A percentile compares a stretch with the other conserved stretches of the same genome.
Conservation (phyloP, 2,113 vertebrate genomes). For the Isichthys henryi region DNA sequence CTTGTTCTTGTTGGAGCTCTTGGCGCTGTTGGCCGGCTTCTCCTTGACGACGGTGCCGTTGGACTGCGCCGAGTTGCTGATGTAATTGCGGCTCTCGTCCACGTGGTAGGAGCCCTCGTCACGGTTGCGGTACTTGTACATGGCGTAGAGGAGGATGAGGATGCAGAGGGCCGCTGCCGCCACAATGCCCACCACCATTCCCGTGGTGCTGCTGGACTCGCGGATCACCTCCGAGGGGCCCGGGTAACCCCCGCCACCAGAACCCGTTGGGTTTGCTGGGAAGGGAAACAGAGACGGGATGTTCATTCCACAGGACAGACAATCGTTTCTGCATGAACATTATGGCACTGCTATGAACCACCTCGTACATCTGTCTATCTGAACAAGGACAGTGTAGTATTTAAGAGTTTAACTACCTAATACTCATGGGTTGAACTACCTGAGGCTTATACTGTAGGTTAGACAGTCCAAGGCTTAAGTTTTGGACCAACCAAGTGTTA, state of each 20-base stretch:
- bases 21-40: conserved; percentile 83
- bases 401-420: not conserved
- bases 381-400: not conserved
- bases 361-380: not conserved
- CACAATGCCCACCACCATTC: conserved; percentile 97
- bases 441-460: not conserved
- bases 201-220: conserved; percentile 94
- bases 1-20: conserved; percentile 91
- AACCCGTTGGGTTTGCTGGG: conserved; percentile 85
- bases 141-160: conserved; percentile 96
- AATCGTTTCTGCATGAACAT: not conserved
- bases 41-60: conserved; percentile 95
- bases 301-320: conserved; percentile 33
- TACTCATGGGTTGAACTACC: not conserved
- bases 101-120: conserved; percentile 97
- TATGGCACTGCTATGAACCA: not conserved
- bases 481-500: not conserved
- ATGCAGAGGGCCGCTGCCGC: conserved; percentile 92
- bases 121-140: conserved; percentile 98
- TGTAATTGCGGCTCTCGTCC: conserved; percentile 98
- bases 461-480: not conserved
- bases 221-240: conserved; percentile 82
- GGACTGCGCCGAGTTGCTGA: conserved; percentile 98
- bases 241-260: conserved; percentile 73
- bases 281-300: conserved; percentile 45